Percentiles rank a stretch among this genome's conserved stretches.
These are phyloP conservation scores for Acanthosepion esculentum DNA, from an alignment of 2,888 invertebrate species.

Conservation along the genomic window DNA sequence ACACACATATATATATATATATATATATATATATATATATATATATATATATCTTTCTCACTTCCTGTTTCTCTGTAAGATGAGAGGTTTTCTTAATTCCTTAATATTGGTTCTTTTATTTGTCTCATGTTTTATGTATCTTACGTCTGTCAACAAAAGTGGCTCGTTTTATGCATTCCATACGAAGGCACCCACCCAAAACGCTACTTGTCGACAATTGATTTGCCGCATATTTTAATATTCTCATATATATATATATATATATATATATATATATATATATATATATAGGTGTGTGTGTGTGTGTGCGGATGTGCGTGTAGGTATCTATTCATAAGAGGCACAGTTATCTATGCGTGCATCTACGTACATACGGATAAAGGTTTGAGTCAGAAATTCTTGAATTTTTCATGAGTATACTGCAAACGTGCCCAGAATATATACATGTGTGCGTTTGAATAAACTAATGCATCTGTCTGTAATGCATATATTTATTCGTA, in stretches of 20 bases:
- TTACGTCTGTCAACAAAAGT: neutral
- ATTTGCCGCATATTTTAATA: neutral
- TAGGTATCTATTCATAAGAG: no score
- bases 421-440: constrained; percentile 20
- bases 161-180: neutral
- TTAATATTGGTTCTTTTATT: neutral
- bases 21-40: constrained; percentile 33
- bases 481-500: neutral
- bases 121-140: constrained; percentile 33
- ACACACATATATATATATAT: neutral
- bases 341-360: no score
- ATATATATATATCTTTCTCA: neutral
- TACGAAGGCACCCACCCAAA: neutral
- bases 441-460: neutral
- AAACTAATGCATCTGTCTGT: neutral
- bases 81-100: neutral
- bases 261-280: no score
- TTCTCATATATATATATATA: no score
- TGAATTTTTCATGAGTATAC: constrained; percentile 21
- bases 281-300: no score
- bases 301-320: no score
- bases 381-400: neutral
- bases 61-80: neutral
- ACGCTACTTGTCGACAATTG: neutral
- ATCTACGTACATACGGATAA: neutral